These are phyloP conservation scores for Calosoma granatense DNA, from an alignment of 1,140 invertebrate species.

Conservation along the genomic window DNA sequence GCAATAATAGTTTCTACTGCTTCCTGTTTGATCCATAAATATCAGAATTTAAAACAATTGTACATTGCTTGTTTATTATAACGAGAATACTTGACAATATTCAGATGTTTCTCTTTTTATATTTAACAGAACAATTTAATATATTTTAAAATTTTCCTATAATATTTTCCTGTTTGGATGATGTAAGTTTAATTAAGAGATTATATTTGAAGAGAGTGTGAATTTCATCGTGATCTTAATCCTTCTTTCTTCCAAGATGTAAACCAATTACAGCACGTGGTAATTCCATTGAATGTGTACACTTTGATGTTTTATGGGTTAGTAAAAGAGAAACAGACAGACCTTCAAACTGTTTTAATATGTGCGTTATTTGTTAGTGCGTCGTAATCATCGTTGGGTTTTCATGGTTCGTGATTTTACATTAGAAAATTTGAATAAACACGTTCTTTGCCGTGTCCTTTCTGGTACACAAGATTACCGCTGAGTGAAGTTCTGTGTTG, in stretches of 20 bases:
- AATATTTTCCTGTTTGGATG: neutral
- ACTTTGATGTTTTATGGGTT: neutral
- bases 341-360: neutral
- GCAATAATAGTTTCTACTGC: neutral
- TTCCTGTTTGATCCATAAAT: too few relatives aligned
- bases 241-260: neutral
- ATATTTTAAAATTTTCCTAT: too few relatives aligned
- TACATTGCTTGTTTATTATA: too few relatives aligned
- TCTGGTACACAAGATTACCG: neutral
- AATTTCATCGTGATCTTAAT: neutral
- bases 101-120: too few relatives aligned
- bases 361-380: neutral
- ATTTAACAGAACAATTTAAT: neutral
- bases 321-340: neutral
- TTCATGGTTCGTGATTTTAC: constrained; percentile 3
- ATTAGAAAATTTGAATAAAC: constrained; percentile 7
- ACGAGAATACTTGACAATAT: too few relatives aligned
- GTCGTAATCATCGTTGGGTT: neutral
- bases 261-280: neutral
- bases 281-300: neutral
- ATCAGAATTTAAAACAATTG: too few relatives aligned
- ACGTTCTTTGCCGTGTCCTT: neutral
- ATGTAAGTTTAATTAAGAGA: neutral
- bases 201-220: neutral
- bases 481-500: neutral